Base-by-base conservation (phyloP, 2,113 vertebrate species). In the Falco punctatus region DNA sequence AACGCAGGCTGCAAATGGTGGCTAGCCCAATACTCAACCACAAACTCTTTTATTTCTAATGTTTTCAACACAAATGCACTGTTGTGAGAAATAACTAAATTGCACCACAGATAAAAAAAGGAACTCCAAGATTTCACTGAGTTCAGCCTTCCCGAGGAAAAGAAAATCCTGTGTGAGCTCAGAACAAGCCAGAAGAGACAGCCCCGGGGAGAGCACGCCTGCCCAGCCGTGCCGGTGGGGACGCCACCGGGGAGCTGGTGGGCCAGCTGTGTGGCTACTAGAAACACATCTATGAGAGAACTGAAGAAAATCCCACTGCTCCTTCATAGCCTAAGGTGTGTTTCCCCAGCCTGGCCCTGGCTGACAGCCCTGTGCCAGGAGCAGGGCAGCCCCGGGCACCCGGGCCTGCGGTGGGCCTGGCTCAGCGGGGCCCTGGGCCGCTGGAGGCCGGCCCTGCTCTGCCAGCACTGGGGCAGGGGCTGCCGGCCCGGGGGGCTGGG, bases 221-320 rank as follows among this genome's bases (percentile, higher is more conserved):
- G 67, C 30, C 2, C 35, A 13, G 42, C 15, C 0, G 5, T 21
- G 27, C 21, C 1, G 0, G 30, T 5, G 30, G 24, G 35, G 35
- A 51, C 18, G 32, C 0, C 2, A 22, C 6, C 0, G 2, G 5
- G 40, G 35, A 59, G 26, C 59, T 13, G 40, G 15, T 24, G 24
- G 5, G 20, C 17, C 52, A 19, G 69, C 52, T 46, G 7, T 2
- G 0, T 13, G 27, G 46, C 52, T 26, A 10, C 51, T 17, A 18
- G 30, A 58, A 42, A 66, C 22, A 13, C 1, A 1, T 19, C 19
- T 35, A 42, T 23, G 32, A 67, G 21, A 27, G 16, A 35, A 74
- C 6, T 17, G 16, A 42, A 35, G 67, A 65, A 65, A 81, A 81
- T 35, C 69, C 21, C 13, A 21, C 44, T 6, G 20, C 44, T 33